Base-by-base conservation (phyloP, 1,140 invertebrate species). In the Zophobas morio region DNA sequence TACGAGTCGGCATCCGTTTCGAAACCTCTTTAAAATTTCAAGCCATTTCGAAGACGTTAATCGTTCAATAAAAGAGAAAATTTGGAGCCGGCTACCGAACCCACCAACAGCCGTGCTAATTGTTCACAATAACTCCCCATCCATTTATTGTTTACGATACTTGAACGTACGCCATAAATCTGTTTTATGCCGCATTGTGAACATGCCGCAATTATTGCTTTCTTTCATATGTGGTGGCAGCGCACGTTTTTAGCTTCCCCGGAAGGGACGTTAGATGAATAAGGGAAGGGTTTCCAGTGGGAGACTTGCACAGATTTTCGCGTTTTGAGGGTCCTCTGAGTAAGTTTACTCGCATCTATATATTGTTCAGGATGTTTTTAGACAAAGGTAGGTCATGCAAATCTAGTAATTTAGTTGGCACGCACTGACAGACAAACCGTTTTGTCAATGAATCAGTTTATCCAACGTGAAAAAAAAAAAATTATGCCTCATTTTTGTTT, bases 31-130 rank as follows among this genome's bases (percentile, higher is more conserved):
- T 66, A 39, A n/a, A 66, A 66, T 66, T 66, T 66, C 42, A 2
- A 33, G 4, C 60, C 20, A 20, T 66, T 66, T 34, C 42, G 37
- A 42, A 66, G 60, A 66, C 60, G 60, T 66, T 66, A 66, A 47
- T 66, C 60, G 60, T 66, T 66, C 60, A 66, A 66, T 66, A 66
- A 66, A 57, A 46, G 33, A 32, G 60, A 46, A 66, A 66, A 66
- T 66, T 66, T 42, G 60, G 60, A 42, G 60, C 20, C 60, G 60
- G 60, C 60, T 66, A 66, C 60, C 60, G 60, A 20, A 8, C 1
- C 60, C 60, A 40, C 34, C 57, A 39, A 63, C 35, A 39, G 1
- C 57, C 34, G 57, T 63, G 39, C 60, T 66, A 66, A 66, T 66
- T 66, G 60, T 20, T 33, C 60, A 33, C 60, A 66, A 66, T 66